These are phyloP conservation scores for Elephas maximus DNA, from an alignment of 2,113 vertebrate genomes.

Conservation along the genomic window DNA sequence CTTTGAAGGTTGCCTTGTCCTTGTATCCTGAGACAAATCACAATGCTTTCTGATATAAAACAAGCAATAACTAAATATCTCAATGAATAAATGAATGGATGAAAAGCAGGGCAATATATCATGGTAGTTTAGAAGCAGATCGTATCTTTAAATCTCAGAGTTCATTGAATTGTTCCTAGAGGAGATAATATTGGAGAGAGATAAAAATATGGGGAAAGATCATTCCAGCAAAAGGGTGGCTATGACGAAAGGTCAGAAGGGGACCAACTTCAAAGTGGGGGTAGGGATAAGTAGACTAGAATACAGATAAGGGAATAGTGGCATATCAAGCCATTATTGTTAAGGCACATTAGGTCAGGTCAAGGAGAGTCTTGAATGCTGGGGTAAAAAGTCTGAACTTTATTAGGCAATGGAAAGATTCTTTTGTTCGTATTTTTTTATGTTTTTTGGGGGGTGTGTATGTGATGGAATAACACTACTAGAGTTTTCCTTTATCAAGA, in stretches of 20 bases:
- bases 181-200: background rate
- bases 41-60: background rate
- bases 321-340: background rate
- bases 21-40: background rate
- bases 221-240: conserved; percentile 1
- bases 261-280: background rate
- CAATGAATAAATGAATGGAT: background rate
- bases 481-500: conserved; percentile 1
- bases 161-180: background rate
- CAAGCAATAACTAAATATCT: background rate
- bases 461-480: background rate
- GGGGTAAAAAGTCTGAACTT: background rate
- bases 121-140: conserved; percentile 25
- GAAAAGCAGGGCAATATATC: background rate
- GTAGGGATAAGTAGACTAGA: background rate
- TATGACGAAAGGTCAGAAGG: background rate
- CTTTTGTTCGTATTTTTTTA: background rate
- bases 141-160: background rate
- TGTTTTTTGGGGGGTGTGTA: background rate
- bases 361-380: background rate
- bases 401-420: background rate
- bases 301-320: background rate
- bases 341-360: background rate
- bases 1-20: conserved; percentile 24
- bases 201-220: conserved; percentile 4